phyloP scores from a whole-genome alignment of 2,113 vertebrate species.

The Brachyhypopomus gauderio region DNA sequence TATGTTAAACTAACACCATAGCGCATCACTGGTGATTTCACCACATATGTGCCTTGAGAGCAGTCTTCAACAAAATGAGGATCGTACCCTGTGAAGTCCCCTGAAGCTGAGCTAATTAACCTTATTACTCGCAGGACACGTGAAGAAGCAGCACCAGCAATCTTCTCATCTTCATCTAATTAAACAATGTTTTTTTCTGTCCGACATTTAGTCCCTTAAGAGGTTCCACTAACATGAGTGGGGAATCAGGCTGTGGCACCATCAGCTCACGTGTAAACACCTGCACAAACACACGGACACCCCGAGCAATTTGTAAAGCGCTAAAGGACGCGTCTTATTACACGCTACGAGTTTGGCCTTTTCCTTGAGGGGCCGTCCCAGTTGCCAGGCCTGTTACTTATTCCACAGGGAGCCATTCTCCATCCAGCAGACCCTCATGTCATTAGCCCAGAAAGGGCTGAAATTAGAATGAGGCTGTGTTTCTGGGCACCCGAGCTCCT shows the following conservation, averaged over 20 bases:
- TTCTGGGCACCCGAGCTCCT: constrained; percentile 43
- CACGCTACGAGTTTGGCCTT: constrained; percentile 43
- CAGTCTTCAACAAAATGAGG: constrained; percentile 62
- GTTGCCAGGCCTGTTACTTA: constrained; percentile 50
- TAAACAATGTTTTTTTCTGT: constrained; percentile 57
- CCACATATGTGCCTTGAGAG: constrained; percentile 37
- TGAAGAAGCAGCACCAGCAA: constrained; percentile 65
- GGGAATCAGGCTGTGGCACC: constrained; percentile 55
- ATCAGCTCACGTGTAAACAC: constrained; percentile 30
- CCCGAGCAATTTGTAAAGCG: constrained; percentile 51
- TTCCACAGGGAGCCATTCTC: constrained; percentile 49
- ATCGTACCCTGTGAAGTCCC: constrained; percentile 70
- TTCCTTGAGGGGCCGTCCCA: constrained; percentile 56
- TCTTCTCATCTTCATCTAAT: constrained; percentile 55
- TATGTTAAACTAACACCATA: constrained; percentile 27
- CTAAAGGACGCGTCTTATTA: constrained; percentile 54
- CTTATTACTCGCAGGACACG: constrained; percentile 70
- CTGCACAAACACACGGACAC: constrained; percentile 41
- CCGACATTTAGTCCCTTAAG: constrained; percentile 65
- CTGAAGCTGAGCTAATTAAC: constrained; percentile 77
- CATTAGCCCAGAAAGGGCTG: constrained; percentile 53
- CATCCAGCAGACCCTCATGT: constrained; percentile 55
- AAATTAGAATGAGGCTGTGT: constrained; percentile 53
- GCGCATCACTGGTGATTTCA: constrained; percentile 25
- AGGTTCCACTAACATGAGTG: constrained; percentile 59